These are phyloP conservation scores for Heloderma charlesbogerti DNA, from an alignment of 2,113 vertebrate species.

Conservation along the genomic window DNA sequence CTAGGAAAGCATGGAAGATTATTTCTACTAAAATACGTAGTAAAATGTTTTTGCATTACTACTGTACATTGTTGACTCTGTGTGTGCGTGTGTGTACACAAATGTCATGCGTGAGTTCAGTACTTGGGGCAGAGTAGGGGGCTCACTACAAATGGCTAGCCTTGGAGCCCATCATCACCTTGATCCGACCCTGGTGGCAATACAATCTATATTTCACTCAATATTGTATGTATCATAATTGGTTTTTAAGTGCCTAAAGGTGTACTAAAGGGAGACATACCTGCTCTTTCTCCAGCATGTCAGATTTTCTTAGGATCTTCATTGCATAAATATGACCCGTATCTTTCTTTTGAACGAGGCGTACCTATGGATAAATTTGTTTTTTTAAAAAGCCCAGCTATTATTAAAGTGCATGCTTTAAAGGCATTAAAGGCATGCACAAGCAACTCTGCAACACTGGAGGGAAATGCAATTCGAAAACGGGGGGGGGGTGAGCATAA, in stretches of 20 bases:
- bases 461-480: not conserved
- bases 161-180: too few relatives aligned
- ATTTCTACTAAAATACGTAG: too few relatives aligned
- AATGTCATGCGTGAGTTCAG: too few relatives aligned
- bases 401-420: not conserved
- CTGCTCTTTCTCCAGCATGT: slow-evolving; percentile 99
- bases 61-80: too few relatives aligned
- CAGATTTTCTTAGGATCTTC: slow-evolving; percentile 97
- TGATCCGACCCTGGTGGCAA: not conserved
- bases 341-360: slow-evolving; percentile 98
- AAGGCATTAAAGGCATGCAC: not conserved
- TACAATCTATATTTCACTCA: not conserved
- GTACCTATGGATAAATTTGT: slow-evolving; percentile 80
- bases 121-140: too few relatives aligned
- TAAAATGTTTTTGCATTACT: too few relatives aligned
- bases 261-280: slow-evolving; percentile 68
- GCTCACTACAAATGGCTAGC: too few relatives aligned
- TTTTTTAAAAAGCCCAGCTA: not conserved
- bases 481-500: not conserved
- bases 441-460: not conserved
- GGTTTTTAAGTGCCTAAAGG: not conserved
- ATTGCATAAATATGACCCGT: slow-evolving; percentile 99
- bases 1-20: too few relatives aligned
- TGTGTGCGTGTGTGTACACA: too few relatives aligned
- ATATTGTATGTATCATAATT: not conserved